Base-by-base conservation (phyloP, 2,113 vertebrate genomes). In the Xenopus laevis region DNA sequence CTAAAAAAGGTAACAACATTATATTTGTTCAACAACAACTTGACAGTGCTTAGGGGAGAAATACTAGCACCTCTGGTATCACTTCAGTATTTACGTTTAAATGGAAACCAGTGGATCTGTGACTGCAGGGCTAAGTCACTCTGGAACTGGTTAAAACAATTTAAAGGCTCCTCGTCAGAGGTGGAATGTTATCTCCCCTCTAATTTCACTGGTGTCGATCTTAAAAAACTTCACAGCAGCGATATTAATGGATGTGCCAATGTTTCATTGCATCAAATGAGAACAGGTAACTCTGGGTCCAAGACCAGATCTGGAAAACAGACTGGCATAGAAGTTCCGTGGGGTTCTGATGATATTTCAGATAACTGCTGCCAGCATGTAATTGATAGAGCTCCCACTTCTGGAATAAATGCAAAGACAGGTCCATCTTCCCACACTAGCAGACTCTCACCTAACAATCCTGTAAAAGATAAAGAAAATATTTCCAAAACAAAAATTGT, bases 91-190 rank as follows among this genome's bases (percentile, higher is more conserved):
- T 86, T 99, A 45, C 92, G 98, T 67, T 89, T 99, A 66, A 99
- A 99, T 0, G 95, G 94, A 46, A 99, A 99, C 89, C 95, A 95
- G 74, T 99, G 98, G 98, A 92, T 97, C 78, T 99, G 98, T 0
- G 98, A 99, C 83, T 99, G 98, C 82, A 92, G 96, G 33, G 95
- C 96, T 0, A 91, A 91, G 23, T 94, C 94, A 0, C 91, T 99
- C 79, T 99, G 98, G 98, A 93, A 93, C 70, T 99, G 98, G 98
- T 97, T 98, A 77, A 94, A 90, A 79, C 93, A 93, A 75, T 99
- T 99, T 80, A 96, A 96, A 65, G 98, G 98, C 2, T 99, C 98
- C 0, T 99, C 97, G 12, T 98, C 98, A 0, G 94, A 96, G 70
- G 85, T 98, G 18, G 96, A 93, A 82, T 99, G 98, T 81, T 87